These are phyloP conservation scores for Oxyruncus cristatus DNA, from an alignment of 2,113 vertebrate species.

Conservation along the genomic window DNA sequence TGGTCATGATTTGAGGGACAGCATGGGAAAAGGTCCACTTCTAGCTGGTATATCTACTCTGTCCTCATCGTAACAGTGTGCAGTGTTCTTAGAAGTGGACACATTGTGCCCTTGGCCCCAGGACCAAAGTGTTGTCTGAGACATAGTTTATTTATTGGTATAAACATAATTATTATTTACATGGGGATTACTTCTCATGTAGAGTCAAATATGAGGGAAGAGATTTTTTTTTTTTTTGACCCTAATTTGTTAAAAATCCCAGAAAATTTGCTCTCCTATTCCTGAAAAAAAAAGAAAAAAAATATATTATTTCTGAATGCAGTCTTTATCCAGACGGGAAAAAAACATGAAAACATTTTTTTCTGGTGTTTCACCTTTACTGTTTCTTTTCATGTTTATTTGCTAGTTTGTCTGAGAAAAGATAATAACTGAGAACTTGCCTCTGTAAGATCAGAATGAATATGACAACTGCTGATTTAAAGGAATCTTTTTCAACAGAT, in stretches of 20 bases:
- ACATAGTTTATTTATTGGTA: background rate
- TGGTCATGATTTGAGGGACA: background rate
- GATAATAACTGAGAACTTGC: background rate
- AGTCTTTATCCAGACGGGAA: background rate
- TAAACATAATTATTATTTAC: background rate
- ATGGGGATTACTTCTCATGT: background rate
- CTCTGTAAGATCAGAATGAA: background rate
- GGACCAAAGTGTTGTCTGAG: background rate
- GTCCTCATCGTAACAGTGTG: fast-evolving
- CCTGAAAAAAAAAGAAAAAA: background rate
- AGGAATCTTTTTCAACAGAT: background rate
- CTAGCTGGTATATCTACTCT: fast-evolving
- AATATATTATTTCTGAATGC: background rate
- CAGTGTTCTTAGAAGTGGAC: background rate
- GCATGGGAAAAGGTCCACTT: background rate
- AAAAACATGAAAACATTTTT: background rate
- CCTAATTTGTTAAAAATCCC: background rate
- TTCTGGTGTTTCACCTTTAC: background rate
- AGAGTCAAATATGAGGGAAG: background rate
- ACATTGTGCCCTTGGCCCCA: background rate
- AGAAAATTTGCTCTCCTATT: background rate
- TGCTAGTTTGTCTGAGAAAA: background rate
- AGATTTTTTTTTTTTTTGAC: background rate
- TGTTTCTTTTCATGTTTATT: conserved; percentile 1
- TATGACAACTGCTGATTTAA: background rate